Evolutionary conservation across 2,888 invertebrate species (phyloP), one percentile per base, ranked within the genome.

Genomic region (Stenurella melanura): DNA sequence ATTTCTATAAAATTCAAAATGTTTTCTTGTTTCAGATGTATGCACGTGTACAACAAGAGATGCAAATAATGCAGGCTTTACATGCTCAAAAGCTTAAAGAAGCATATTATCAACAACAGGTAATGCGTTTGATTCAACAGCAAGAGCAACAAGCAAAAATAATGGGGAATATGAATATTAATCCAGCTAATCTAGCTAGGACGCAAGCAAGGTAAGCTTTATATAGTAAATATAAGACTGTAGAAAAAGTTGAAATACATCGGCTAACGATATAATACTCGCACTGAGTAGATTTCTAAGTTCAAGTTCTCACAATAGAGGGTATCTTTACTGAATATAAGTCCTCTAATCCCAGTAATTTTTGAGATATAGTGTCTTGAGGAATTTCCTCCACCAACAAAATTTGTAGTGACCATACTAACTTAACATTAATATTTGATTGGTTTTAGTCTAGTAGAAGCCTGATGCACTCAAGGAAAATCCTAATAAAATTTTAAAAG

Each of bases 31-130:
- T 86, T 42, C 74, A 79, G 86, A 81, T 88, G 83, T 88, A 85
- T 72, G 81, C 82, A 54, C 82, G 86, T 19, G 85, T 88, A 12
- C 80, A 86, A 56, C 83, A 83, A 61, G 88, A 88, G 80, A 80
- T 88, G 5, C 80, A 83, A 50, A 57, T 83, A 73, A 85, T 87
- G 83, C 86, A 87, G 72, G 79, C 78, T 4, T 10, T 81, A 17
- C 78, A 76, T 56, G 75, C 72, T 26, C 72, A 78, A 10, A 78
- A 75, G 69, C 57, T 79, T 56, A 79, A 74, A 56, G 85, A 86
- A 68, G 83, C 83, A 5, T 80, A 77, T 67, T 78, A 83, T 17
- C 82, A 83, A 68, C 80, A 82, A 54, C 84, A 83, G 57, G 74
- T 82, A 73, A 80, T 84, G 78, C 78, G 79, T 18, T 58, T 78